Evolutionary conservation across 2,888 invertebrate species (phyloP).

Genomic region (Drosophila anomelani): DNA sequence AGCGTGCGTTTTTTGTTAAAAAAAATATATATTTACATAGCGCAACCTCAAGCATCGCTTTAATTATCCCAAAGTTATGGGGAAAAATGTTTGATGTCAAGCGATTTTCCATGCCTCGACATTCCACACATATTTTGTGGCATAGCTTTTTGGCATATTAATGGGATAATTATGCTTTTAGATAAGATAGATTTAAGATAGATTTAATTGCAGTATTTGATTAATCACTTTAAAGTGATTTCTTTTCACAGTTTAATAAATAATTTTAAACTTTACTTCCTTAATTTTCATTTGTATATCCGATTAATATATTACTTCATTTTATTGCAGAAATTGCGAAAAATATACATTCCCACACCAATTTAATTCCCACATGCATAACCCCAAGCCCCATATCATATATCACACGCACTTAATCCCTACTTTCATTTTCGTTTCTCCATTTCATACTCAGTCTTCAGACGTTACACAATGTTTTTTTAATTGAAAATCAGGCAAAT

Average conservation of each 20-base stretch:
- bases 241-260: neutral
- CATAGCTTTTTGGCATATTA: conserved; percentile 13
- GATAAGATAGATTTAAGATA: too few species aligned
- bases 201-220: conserved; percentile 25
- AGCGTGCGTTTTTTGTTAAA: conserved; percentile 11
- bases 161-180: conserved; percentile 23
- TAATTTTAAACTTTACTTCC: neutral
- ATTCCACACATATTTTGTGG: conserved; percentile 17
- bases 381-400: conserved; percentile 33
- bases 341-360: conserved; percentile 28
- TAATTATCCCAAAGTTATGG: conserved; percentile 21
- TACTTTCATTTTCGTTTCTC: conserved; percentile 55
- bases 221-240: conserved; percentile 14
- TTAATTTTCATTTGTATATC: neutral
- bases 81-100: conserved; percentile 17
- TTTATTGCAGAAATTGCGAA: conserved; percentile 4
- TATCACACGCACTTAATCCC: conserved; percentile 53
- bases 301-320: neutral
- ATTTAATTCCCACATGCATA: conserved; percentile 28
- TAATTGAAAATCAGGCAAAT: conserved; percentile 60
- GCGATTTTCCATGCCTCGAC: conserved; percentile 20
- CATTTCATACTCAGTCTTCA: conserved; percentile 45
- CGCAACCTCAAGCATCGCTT: conserved; percentile 19
- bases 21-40: conserved; percentile 31
- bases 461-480: conserved; percentile 70